Evolutionary conservation across 2,888 invertebrate genomes (phyloP).

Genomic region (Drosophila nigricruria): DNA sequence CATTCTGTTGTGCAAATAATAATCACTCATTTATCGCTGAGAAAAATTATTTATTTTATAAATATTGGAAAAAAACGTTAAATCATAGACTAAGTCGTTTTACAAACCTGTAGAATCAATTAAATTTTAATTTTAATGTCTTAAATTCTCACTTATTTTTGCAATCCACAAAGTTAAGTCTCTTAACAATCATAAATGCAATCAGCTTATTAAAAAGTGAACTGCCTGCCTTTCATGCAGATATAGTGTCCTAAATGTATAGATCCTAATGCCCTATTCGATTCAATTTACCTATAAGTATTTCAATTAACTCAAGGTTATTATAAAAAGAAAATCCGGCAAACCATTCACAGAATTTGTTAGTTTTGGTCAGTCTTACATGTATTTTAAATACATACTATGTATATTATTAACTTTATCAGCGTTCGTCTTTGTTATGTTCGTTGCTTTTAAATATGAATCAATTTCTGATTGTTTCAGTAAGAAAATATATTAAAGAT

Average conservation of each 20-base stretch:
- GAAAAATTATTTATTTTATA: background rate
- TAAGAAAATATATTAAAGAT: slow-evolving; percentile 16
- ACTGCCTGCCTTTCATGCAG: background rate
- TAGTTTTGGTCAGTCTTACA: background rate
- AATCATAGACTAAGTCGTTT: slow-evolving; percentile 1
- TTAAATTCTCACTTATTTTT: background rate
- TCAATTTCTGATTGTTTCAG: background rate
- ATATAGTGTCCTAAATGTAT: slow-evolving; percentile 25
- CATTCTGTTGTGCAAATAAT: slow-evolving; percentile 7
- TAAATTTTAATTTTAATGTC: background rate
- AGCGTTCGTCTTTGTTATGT: background rate
- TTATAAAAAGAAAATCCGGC: background rate
- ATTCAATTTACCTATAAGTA: slow-evolving; percentile 35
- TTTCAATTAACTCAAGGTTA: slow-evolving; percentile 29
- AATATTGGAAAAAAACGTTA: background rate
- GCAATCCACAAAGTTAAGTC: background rate
- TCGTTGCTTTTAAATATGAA: slow-evolving; percentile 9
- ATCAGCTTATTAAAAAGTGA: slow-evolving; percentile 7
- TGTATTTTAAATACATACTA: slow-evolving; percentile 23
- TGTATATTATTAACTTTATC: slow-evolving; percentile 14
- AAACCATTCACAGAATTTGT: background rate
- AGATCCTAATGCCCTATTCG: slow-evolving; percentile 23
- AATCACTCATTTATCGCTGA: background rate
- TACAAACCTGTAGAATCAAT: background rate
- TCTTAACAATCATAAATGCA: slow-evolving; percentile 3